Base-by-base conservation (phyloP, 2,888 invertebrate genomes). In the Limulus polyphemus region DNA sequence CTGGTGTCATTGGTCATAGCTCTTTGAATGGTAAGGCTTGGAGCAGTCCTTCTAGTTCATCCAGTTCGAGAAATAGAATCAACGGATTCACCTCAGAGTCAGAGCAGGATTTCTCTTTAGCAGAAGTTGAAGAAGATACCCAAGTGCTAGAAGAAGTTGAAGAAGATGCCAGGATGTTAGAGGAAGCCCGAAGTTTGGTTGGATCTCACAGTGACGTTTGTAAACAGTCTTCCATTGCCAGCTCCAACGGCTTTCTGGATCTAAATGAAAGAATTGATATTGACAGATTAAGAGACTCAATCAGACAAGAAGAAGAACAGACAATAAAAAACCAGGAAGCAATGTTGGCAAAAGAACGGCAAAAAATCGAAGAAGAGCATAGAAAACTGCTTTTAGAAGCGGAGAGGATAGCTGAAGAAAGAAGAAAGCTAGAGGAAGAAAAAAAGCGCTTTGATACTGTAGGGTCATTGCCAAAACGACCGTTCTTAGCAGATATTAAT, bases 331-430 rank as follows among this genome's bases (percentile, higher is more conserved):
- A 59, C 12, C 72, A 74, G 59, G 72, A 72, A 52, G 69, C 71
- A 50, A 68, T 71, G 62, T 65, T 73, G 11, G 67, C 64, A 1
- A 72, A 73, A 58, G 74, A 73, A 54, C 63, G 71, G 48, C 59
- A 71, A 55, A 72, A 71, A 50, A 60, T 74, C 17, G 71, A 74
- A 49, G 72, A 73, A 56, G 72, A 73, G 47, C 72, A 73, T 59
- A 68, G 68, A 55, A 58, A 70, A 54, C 62, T 74, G 1, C 59
- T 69, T 48, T 70, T 71, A 52, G 73, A 74, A 62, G 69, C 71
- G 9, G 68, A 70, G n/a, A 67, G 70, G 56, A 68, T 74, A 49
- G 73, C 72, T 56, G 70, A 71, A 59, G 73, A 74, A 62, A 73
- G 71, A 60, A 63, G 57, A 52, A 62, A 59, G 48, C 54, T 63